phyloP scores from a whole-genome alignment of 2,113 vertebrate genomes.

The Ctenodactylus gundi region DNA sequence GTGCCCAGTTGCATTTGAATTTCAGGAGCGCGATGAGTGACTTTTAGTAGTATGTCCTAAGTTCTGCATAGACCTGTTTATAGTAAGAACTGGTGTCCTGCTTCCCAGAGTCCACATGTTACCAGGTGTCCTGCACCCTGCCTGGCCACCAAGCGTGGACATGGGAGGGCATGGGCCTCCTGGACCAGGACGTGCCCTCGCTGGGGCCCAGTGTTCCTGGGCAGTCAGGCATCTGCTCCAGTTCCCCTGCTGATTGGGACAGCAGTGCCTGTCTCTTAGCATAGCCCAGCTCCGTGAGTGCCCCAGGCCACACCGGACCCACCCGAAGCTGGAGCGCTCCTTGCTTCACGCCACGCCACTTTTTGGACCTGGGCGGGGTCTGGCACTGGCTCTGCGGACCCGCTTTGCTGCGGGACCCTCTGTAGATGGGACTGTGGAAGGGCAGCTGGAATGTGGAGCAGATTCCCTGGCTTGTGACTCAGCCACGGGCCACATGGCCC shows the following conservation, averaged over 20 bases:
- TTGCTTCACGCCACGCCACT: rapidly evolving
- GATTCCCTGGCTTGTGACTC: background rate
- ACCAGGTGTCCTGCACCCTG: background rate
- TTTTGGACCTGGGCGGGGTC: background rate
- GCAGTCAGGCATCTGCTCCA: rapidly evolving
- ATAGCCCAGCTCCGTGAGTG: rapidly evolving
- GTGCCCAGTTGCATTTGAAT: background rate
- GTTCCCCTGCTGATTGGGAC: rapidly evolving
- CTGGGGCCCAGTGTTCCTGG: background rate
- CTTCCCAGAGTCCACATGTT: background rate
- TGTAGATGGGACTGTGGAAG: too few relatives aligned
- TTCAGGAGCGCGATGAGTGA: background rate
- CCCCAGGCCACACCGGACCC: background rate
- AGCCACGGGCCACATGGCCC: background rate
- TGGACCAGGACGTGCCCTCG: background rate
- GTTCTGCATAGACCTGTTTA: background rate
- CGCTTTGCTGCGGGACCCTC: too few relatives aligned
- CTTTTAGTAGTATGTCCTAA: background rate
- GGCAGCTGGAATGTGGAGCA: background rate
- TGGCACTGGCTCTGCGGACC: too few relatives aligned
- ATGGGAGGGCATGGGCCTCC: background rate
- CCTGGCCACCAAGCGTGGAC: background rate
- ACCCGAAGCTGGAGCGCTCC: rapidly evolving
- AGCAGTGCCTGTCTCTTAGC: background rate
- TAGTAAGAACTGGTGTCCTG: background rate